phyloP scores from a whole-genome alignment of 2,113 vertebrate species.

The Acrocephalus arundinaceus region DNA sequence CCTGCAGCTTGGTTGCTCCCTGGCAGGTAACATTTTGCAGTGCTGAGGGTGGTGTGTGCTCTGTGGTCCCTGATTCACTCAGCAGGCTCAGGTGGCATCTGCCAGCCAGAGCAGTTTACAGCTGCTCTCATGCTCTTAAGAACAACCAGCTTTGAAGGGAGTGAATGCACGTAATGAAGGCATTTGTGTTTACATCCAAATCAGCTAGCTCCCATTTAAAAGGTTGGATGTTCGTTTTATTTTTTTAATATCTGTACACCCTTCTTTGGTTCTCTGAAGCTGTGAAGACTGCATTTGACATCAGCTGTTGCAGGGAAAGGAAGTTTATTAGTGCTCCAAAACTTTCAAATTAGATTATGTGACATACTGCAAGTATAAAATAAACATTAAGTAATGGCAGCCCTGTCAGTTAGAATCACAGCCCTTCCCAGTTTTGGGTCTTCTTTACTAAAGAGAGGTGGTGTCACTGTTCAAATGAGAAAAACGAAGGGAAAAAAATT shows the following conservation, averaged over 20 bases:
- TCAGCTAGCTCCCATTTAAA: background rate
- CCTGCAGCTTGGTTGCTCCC: background rate
- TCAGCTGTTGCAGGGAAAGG: background rate
- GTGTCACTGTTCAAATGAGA: background rate
- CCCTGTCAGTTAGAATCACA: background rate
- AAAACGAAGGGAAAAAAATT: background rate
- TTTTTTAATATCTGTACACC: background rate
- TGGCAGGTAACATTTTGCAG: accelerated
- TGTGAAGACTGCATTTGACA: background rate
- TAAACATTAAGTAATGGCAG: slow-evolving; percentile 11
- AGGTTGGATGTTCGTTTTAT: background rate
- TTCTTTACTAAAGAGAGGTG: slow-evolving; percentile 16
- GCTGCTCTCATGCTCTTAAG: background rate
- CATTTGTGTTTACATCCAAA: background rate
- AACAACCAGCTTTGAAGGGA: background rate
- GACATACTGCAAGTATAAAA: background rate
- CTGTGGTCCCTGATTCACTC: accelerated
- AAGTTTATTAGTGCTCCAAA: background rate
- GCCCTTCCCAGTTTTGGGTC: background rate
- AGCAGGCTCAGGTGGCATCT: background rate
- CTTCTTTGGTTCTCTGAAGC: slow-evolving; percentile 16
- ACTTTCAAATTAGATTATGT: background rate
- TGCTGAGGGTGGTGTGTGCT: accelerated
- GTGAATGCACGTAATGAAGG: background rate
- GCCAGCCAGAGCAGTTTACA: background rate